Evolutionary conservation across 2,797 vertebrate genomes (phyloP), one percentile per base, ranked within the genome.

Genomic region (Cyclopterus lumpus): DNA sequence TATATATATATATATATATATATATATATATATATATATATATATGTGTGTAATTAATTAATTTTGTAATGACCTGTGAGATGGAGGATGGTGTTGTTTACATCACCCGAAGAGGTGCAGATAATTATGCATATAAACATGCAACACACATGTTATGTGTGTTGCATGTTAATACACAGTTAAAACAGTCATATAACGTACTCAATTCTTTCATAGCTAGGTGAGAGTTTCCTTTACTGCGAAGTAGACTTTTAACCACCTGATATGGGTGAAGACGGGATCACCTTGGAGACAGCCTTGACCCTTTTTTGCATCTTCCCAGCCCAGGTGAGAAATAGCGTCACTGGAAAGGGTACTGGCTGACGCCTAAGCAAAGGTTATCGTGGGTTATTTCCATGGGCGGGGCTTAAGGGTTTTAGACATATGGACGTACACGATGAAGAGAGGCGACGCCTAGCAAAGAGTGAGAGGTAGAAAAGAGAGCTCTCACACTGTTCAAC

Each of bases 361-460:
- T 63, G 57, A 81, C 80, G 64, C 81, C 79, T 71, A 24, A n/a
- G 8, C 70, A 70, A 80, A 87, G 91, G 90, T 94, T 92, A 90
- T 79, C 89, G 32, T 73, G 48, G 84, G 86, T 90, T 77, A 86
- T 84, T 83, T 80, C 80, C 73, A 76, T 44, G 75, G 74, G 79
- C 18, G 30, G 40, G 44, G 60, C 48, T 49, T 58, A 48, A 54
- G 24, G 24, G 14, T 2, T 58, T 20, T 9, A 24, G 77, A 3
- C 18, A 4, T 46, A 46, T 3, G 44, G 63, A 75, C 73, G 68
- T 75, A 79, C 83, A 80, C 71, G 8, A 71, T 9, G 38, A 34
- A 18, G 16, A 42, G 38, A 66, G 46, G 22, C 57, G 81, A 90
- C 75, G 81, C 71, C 44, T 30, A 24, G 30, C 61, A 74, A 44